These are phyloP conservation scores for Keiferia lycopersicella DNA, from an alignment of 2,888 invertebrate species.

Conservation along the genomic window DNA sequence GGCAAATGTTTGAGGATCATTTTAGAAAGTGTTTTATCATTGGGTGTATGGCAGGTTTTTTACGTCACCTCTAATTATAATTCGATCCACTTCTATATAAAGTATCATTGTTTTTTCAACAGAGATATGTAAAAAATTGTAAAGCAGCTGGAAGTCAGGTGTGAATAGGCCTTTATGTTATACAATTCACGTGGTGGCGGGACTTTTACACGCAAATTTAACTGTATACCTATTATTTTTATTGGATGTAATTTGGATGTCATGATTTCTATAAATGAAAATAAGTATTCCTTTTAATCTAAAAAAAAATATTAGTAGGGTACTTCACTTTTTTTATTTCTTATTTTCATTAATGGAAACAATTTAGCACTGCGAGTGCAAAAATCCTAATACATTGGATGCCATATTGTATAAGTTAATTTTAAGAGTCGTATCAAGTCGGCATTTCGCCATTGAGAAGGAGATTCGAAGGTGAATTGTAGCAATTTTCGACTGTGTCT, in stretches of 20 bases:
- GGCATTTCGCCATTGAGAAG: constrained; percentile 4
- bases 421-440: constrained; percentile 41
- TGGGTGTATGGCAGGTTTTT: background rate
- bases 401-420: constrained; percentile 72
- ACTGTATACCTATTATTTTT: constrained; percentile 32
- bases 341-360: no score
- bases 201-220: constrained; percentile 34
- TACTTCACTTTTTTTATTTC: no score
- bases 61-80: no score
- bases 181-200: constrained; percentile 54
- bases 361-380: no score
- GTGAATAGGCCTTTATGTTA: constrained; percentile 40
- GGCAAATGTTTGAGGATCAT: background rate
- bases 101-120: no score
- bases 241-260: constrained; percentile 56
- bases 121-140: background rate
- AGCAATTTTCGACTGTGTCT: no score
- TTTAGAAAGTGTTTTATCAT: background rate
- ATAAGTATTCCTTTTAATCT: no score
- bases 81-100: no score
- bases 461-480: background rate
- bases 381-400: constrained; percentile 36
- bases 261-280: constrained; percentile 52
- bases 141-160: constrained; percentile 27
- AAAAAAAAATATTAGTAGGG: no score